Conservation (phyloP, 2,888 invertebrate species). For the Leptopterna dolabrata region DNA sequence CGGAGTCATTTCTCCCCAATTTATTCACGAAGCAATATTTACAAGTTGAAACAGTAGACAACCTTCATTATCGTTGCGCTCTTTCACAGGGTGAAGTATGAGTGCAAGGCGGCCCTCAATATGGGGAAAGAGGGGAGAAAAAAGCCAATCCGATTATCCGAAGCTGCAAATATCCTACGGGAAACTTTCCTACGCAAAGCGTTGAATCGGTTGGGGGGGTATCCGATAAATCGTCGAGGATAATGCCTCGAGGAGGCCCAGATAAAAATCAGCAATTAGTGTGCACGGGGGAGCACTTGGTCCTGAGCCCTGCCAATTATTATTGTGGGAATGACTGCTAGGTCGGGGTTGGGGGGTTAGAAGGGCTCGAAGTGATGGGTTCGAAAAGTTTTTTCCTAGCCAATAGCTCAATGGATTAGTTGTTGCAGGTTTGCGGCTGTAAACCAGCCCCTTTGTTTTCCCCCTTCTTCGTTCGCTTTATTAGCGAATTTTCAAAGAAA, state of each 20-base stretch:
- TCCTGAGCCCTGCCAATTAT: slow-evolving; percentile 17
- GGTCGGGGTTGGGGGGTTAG: not conserved
- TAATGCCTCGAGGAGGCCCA: slow-evolving; percentile 29
- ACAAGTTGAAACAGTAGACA: not conserved
- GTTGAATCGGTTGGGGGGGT: not conserved
- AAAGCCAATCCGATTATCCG: slow-evolving; percentile 22
- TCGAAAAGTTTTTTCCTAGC: slow-evolving; percentile 3
- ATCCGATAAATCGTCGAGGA: slow-evolving; percentile 29
- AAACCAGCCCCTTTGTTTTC: not conserved
- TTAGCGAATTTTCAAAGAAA: no score
- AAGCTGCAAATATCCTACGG: slow-evolving; percentile 25
- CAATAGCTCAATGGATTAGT: slow-evolving; percentile 13
- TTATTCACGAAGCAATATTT: not conserved
- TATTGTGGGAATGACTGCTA: not conserved
- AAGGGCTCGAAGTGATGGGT: slow-evolving; percentile 11
- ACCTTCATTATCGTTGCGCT: not conserved
- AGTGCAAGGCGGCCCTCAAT: not conserved
- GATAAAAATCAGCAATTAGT: slow-evolving; percentile 44
- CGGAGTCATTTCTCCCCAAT: no score
- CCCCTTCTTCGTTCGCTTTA: not conserved
- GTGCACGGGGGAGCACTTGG: slow-evolving; percentile 38
- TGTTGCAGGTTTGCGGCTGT: not conserved
- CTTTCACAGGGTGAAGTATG: not conserved
- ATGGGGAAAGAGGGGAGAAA: not conserved
- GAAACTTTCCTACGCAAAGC: slow-evolving; percentile 9